Conservation (phyloP, 1,140 invertebrate species). For the Temnothorax nylanderi region DNA sequence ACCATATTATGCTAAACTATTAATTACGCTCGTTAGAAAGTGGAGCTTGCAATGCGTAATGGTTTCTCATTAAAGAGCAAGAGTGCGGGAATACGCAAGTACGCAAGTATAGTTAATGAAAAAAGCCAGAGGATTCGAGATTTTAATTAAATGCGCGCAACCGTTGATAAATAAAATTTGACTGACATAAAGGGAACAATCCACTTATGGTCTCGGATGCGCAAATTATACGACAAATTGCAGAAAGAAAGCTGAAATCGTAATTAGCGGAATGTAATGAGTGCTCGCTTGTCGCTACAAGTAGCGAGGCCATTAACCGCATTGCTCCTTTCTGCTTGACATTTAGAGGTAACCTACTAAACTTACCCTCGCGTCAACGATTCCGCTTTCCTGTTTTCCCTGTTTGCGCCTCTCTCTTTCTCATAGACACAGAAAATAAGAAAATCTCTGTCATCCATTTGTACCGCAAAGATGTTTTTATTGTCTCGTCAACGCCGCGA, state of each 20-base stretch:
- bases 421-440: neutral
- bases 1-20: conserved; percentile 21
- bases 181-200: conserved; percentile 2
- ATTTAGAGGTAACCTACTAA: conserved; percentile 5
- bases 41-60: neutral
- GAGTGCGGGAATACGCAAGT: conserved; percentile 9
- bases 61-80: conserved; percentile 33
- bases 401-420: neutral
- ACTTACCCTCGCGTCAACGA: neutral
- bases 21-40: conserved; percentile 4
- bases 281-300: neutral
- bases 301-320: conserved; percentile 8
- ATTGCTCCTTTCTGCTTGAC: neutral
- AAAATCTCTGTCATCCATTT: conserved; percentile 1
- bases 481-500: neutral
- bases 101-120: conserved; percentile 9
- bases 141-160: conserved; percentile 46
- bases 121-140: neutral
- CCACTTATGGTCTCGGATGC: neutral
- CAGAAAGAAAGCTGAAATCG: conserved; percentile 20
- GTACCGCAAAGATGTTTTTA: neutral
- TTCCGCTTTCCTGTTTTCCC: neutral
- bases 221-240: neutral
- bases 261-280: conserved; percentile 15
- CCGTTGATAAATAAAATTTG: conserved; percentile 45